phyloP scores from a whole-genome alignment of 2,113 vertebrate species.

The Pomatorhinus ruficollis region DNA sequence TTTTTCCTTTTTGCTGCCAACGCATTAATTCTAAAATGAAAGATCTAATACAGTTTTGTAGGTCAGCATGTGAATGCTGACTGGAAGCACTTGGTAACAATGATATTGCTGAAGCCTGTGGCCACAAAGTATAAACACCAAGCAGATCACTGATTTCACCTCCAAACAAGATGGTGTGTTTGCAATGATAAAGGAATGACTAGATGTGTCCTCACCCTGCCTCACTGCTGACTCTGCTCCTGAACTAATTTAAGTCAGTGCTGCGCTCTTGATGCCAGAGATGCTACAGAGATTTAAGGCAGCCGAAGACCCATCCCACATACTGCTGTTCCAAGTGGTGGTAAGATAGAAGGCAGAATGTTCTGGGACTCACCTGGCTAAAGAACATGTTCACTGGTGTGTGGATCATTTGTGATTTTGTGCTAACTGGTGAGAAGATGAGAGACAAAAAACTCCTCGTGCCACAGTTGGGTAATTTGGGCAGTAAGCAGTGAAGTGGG shows the following conservation, averaged over 20 bases:
- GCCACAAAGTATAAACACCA: neutral
- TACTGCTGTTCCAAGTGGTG: neutral
- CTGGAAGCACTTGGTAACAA: neutral
- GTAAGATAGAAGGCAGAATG: neutral
- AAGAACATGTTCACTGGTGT: fast-evolving
- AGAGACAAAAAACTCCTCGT: fast-evolving
- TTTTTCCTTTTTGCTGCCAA: neutral
- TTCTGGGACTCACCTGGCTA: neutral
- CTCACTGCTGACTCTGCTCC: neutral
- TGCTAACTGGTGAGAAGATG: neutral
- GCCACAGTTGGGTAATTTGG: neutral
- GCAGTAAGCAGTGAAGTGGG: neutral
- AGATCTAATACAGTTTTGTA: neutral
- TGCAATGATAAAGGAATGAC: neutral
- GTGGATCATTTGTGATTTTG: neutral
- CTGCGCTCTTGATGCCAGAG: neutral
- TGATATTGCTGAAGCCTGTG: neutral
- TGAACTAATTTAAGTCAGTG: neutral
- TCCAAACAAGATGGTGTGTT: fast-evolving
- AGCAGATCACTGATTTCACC: neutral
- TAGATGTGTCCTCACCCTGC: neutral
- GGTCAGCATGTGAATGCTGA: neutral
- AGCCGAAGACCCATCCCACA: neutral
- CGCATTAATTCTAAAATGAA: neutral
- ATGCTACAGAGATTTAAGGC: neutral